Evolutionary conservation across 1,140 invertebrate species (phyloP), one percentile per base, ranked within the genome.

Genomic region (Nylanderia fulva): DNA sequence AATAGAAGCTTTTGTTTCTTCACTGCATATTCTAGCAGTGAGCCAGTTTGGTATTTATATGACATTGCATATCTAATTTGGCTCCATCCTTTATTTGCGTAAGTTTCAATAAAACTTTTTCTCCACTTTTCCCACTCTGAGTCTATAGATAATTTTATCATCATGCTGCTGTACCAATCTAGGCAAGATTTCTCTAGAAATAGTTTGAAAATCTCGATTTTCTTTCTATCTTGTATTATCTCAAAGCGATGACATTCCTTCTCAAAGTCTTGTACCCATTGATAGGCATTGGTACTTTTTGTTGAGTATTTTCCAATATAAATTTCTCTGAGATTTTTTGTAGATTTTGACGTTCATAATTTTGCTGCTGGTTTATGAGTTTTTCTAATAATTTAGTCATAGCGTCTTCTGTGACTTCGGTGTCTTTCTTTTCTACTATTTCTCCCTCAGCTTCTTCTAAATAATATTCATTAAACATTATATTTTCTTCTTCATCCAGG

Each of bases 401-500:
- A 54, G 61, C 9, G 29, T 80, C 61, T 68, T 63, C 61, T 80
- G 61, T 68, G 27, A 45, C 27, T 15, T 68, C 48, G 27, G 42
- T 68, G 9, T 56, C 13, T 56, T 84, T 84, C n/a, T n/a, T n/a
- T n/a, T n/a, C n/a, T n/a, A n/a, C n/a, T n/a, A 15, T 84, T 27
- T 75, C 18, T 66, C 39, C 29, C 54, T 60, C 36, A 27, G 36
- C 79, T 72, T 86, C 56, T 42, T 84, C 85, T 58, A 69, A 60
- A n/a, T n/a, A n/a, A n/a, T n/a, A n/a, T n/a, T n/a, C n/a, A n/a
- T n/a, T n/a, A n/a, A n/a, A n/a, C n/a, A n/a, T n/a, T n/a, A n/a
- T n/a, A n/a, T n/a, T n/a, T n/a, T n/a, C n/a, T n/a, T n/a, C n/a
- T n/a, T n/a, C 76, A 80, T 74, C 76, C 21, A 85, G 13, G 54